Conservation (phyloP, 2,113 vertebrate genomes). For the Cromileptes altivelis region DNA sequence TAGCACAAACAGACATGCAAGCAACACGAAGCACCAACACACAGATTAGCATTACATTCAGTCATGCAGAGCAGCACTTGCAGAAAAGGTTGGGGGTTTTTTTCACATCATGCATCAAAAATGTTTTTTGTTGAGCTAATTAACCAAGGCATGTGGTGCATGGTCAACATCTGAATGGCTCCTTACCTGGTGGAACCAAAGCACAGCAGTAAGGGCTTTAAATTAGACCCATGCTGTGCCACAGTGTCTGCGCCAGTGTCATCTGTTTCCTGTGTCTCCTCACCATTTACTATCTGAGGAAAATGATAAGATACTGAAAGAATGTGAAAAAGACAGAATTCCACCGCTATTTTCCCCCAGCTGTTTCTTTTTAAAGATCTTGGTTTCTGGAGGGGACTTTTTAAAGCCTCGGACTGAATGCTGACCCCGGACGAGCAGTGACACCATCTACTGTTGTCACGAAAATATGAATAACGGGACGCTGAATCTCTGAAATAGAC, state of each 20-base stretch:
- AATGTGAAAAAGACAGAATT: conserved; percentile 56
- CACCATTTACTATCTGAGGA: conserved; percentile 42
- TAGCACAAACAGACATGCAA: too few species aligned
- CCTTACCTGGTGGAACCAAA: background rate
- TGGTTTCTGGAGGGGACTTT: conserved; percentile 43
- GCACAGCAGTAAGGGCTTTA: conserved; percentile 7
- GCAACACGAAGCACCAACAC: too few species aligned
- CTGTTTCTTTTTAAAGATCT: conserved; percentile 68
- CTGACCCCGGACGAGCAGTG: conserved; percentile 48
- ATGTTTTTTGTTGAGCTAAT: background rate
- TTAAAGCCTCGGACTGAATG: conserved; percentile 47
- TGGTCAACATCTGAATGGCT: background rate
- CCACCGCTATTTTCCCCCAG: conserved; percentile 40
- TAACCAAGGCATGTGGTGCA: too few species aligned
- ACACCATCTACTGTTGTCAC: conserved; percentile 67
- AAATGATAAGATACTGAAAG: conserved; percentile 70
- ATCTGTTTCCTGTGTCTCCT: conserved; percentile 15
- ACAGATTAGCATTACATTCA: too few species aligned
- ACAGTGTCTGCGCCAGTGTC: conserved; percentile 1
- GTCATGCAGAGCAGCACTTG: too few species aligned
- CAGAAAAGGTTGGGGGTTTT: background rate
- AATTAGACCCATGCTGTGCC: conserved; percentile 13
- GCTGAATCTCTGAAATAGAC: conserved; percentile 65
- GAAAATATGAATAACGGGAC: conserved; percentile 65
- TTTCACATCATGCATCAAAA: background rate